Conservation (phyloP, 1,140 invertebrate genomes). For the Dryas iulia region DNA sequence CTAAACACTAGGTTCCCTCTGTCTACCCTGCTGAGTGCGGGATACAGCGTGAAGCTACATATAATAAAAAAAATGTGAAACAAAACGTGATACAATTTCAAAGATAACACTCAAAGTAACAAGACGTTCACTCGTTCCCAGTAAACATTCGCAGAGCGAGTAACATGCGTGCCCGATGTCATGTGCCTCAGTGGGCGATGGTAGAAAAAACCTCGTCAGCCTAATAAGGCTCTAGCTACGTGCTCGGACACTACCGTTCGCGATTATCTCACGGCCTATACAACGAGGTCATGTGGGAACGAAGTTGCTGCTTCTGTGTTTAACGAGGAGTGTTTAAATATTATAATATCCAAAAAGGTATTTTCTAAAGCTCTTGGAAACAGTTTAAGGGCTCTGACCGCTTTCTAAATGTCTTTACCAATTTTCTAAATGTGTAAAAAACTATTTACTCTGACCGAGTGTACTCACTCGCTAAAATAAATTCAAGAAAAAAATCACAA, state of each 20-base stretch:
- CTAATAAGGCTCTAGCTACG: slow-evolving; percentile 62
- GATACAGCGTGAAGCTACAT: no score
- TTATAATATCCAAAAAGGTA: no score
- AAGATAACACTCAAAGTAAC: slow-evolving; percentile 25
- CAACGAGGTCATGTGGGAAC: slow-evolving; percentile 64
- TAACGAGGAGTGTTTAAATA: slow-evolving; percentile 47
- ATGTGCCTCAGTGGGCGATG: slow-evolving; percentile 38
- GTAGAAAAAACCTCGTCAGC: slow-evolving; percentile 55
- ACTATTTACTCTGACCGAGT: no score
- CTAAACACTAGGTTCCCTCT: no score
- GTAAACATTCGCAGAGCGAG: slow-evolving; percentile 31
- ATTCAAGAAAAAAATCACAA: no score
- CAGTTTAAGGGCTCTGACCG: no score
- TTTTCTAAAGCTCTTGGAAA: no score
- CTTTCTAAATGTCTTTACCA: no score
- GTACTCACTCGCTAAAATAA: no score
- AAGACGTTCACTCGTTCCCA: slow-evolving; percentile 23
- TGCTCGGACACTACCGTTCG: slow-evolving; percentile 62
- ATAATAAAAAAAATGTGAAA: no score
- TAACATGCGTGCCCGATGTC: slow-evolving; percentile 44
- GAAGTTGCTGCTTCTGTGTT: slow-evolving; percentile 52
- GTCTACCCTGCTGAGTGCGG: no score
- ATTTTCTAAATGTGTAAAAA: no score
- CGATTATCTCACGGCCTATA: slow-evolving; percentile 68
- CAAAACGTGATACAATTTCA: slow-evolving; percentile 18